Conservation (phyloP, 2,113 vertebrate species). For the Semnornis frantzii region DNA sequence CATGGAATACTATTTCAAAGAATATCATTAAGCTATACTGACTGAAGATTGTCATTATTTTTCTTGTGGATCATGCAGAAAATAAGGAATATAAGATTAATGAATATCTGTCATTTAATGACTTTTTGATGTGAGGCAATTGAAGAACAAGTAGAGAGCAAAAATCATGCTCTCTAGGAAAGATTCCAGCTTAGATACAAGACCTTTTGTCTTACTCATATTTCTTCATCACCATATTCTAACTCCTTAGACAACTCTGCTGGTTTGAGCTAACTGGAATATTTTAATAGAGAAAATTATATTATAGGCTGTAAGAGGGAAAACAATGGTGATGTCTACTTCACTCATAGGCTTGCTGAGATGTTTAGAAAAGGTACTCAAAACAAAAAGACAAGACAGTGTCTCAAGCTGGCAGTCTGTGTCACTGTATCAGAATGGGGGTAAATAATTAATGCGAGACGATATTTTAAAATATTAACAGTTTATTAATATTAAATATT, state of each 20-base stretch:
- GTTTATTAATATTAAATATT: too few species aligned
- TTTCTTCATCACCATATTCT: neutral
- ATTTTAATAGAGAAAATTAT: too few species aligned
- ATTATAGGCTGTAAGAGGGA: too few species aligned
- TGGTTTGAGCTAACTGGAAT: too few species aligned
- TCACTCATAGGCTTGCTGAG: too few species aligned
- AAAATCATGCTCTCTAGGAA: neutral
- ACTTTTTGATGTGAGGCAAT: neutral
- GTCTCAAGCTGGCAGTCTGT: too few species aligned
- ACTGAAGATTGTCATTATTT: fast-evolving
- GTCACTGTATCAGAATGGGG: too few species aligned
- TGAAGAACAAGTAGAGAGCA: neutral
- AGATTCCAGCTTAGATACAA: neutral
- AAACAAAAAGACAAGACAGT: too few species aligned
- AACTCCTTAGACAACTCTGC: neutral
- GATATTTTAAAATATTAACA: too few species aligned
- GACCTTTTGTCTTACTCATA: neutral
- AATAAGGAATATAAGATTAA: neutral
- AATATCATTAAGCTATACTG: neutral
- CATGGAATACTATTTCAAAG: neutral
- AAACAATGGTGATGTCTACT: too few species aligned
- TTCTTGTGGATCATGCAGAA: neutral
- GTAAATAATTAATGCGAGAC: too few species aligned
- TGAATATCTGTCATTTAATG: neutral
- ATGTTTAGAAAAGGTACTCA: too few species aligned